These are phyloP conservation scores for Pentalonia nigronervosa DNA, from an alignment of 1,140 invertebrate species.

Conservation along the genomic window DNA sequence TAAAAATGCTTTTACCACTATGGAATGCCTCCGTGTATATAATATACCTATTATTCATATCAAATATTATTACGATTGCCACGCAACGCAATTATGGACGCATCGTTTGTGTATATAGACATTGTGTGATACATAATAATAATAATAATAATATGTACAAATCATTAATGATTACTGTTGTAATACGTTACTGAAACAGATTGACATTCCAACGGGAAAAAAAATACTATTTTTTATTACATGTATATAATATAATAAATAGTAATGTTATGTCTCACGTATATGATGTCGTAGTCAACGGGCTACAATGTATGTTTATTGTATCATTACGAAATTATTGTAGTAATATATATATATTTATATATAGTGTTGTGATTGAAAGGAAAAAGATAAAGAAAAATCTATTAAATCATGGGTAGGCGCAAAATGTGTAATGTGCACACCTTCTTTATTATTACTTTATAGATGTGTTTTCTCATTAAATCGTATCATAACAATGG, in stretches of 20 bases:
- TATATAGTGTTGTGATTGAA: constrained; percentile 19
- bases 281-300: not conserved
- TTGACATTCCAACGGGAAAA: not conserved
- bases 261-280: not conserved
- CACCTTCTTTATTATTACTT: not conserved
- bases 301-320: constrained; percentile 12
- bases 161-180: not conserved
- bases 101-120: not conserved
- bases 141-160: not conserved
- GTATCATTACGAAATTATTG: not conserved
- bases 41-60: not conserved
- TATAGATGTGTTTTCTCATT: not conserved
- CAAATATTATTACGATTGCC: not conserved
- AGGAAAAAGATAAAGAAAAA: not conserved
- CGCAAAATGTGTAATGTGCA: not conserved
- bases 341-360: not conserved
- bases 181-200: not conserved
- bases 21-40: not conserved
- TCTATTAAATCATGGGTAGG: not conserved
- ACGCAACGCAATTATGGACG: not conserved
- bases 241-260: not conserved
- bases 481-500: not conserved
- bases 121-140: not conserved
- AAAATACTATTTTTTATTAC: not conserved
- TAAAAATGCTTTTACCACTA: not conserved